These are phyloP conservation scores for Apteryx owenii DNA, from an alignment of 2,113 vertebrate species.

Conservation along the genomic window DNA sequence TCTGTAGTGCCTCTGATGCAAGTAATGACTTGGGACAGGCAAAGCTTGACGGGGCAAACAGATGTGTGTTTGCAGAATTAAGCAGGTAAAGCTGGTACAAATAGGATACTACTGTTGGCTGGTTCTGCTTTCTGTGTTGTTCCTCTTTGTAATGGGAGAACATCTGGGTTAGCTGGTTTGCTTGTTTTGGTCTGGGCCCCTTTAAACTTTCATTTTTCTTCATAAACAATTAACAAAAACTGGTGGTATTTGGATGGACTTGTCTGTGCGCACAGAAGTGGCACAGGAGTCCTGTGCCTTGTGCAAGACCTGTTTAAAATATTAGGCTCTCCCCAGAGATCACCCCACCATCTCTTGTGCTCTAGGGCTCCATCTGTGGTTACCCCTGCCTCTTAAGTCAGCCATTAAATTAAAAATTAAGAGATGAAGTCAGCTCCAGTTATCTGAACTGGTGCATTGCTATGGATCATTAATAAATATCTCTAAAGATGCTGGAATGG, in stretches of 20 bases:
- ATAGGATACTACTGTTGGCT: accelerated
- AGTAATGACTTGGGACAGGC: not conserved
- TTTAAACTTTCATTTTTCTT: not conserved
- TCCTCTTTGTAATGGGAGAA: not conserved
- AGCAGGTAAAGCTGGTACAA: not conserved
- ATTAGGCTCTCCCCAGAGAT: not conserved
- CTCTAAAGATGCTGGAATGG: not conserved
- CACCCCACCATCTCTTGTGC: accelerated
- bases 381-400: not conserved
- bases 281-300: not conserved
- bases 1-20: not conserved
- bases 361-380: not conserved
- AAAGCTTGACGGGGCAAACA: not conserved
- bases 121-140: accelerated
- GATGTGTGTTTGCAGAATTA: accelerated
- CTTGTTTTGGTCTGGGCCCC: not conserved
- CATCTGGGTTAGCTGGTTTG: not conserved
- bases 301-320: accelerated
- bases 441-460: not conserved
- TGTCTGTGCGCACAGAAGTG: not conserved
- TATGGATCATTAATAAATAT: not conserved
- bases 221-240: not conserved
- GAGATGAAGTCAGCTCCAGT: not conserved
- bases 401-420: not conserved
- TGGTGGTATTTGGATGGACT: not conserved